Conservation (phyloP, 2,113 vertebrate genomes). For the Ochotona princeps region DNA sequence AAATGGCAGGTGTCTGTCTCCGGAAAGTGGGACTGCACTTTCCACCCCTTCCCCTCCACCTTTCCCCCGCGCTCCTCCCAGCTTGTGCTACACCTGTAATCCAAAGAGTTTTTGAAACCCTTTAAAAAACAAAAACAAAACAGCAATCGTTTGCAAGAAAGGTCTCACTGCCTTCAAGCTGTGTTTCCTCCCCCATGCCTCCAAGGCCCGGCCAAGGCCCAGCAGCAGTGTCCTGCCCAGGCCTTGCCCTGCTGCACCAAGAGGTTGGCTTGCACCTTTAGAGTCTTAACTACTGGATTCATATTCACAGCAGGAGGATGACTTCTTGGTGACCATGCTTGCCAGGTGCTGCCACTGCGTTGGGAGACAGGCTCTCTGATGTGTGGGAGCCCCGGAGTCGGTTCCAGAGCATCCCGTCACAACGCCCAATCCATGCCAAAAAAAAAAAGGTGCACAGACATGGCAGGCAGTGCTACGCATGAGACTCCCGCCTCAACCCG, state of each 20-base stretch:
- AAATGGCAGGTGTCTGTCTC: too few species aligned
- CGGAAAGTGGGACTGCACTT: not conserved
- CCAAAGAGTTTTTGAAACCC: not conserved
- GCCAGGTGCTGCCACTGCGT: not conserved
- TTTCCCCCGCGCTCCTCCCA: not conserved
- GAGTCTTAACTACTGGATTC: not conserved
- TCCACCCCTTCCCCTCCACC: not conserved
- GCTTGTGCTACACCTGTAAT: not conserved
- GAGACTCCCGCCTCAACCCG: not conserved
- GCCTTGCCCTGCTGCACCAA: not conserved
- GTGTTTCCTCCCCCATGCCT: not conserved
- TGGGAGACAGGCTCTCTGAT: not conserved
- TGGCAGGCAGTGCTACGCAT: not conserved
- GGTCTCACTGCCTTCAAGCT: not conserved
- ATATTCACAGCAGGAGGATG: not conserved
- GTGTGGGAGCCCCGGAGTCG: not conserved
- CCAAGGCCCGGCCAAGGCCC: not conserved
- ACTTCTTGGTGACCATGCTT: too few species aligned
- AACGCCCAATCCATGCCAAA: constrained; percentile 3
- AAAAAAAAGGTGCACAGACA: not conserved
- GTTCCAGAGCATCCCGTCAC: not conserved
- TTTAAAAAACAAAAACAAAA: not conserved
- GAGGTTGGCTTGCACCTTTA: not conserved
- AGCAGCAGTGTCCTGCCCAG: not conserved
- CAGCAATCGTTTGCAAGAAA: not conserved